Percentiles rank a stretch among this genome's conserved stretches.
Conservation (phyloP, 2,797 vertebrate species). For the Coendou prehensilis region DNA sequence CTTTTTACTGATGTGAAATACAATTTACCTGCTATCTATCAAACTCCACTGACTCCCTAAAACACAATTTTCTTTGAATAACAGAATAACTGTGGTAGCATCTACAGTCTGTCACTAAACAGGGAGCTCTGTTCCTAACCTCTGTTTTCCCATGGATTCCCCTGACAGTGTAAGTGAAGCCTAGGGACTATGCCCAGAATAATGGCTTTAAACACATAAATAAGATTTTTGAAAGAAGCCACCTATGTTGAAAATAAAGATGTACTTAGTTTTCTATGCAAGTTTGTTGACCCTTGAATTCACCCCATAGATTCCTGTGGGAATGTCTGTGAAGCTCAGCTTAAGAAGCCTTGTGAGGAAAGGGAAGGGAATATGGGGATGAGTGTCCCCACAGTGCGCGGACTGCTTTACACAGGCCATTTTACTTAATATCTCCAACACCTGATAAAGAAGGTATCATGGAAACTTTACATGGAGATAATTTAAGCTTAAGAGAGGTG, state of each 20-base stretch:
- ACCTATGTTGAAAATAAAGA: constrained; percentile 2
- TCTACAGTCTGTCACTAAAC: background rate
- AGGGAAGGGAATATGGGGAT: background rate
- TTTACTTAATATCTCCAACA: background rate
- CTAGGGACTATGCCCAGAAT: background rate
- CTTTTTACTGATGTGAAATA: constrained; percentile 5
- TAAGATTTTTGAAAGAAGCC: background rate
- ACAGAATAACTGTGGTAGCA: background rate
- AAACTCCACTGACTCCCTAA: background rate
- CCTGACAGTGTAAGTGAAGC: background rate
- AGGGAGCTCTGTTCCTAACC: background rate
- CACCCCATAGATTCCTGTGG: background rate
- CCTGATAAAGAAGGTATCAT: background rate
- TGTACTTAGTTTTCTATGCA: background rate
- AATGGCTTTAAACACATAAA: constrained; percentile 12
- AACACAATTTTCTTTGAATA: background rate
- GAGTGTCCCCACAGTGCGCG: background rate
- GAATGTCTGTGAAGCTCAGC: background rate
- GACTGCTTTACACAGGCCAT: background rate
- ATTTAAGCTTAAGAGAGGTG: background rate
- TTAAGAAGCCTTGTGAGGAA: background rate
- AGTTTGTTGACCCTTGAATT: background rate
- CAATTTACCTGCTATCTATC: background rate
- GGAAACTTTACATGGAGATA: background rate
- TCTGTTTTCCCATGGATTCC: background rate